Evolutionary conservation across 2,888 invertebrate species (phyloP).

Genomic region (Asteroscopus sphinx): DNA sequence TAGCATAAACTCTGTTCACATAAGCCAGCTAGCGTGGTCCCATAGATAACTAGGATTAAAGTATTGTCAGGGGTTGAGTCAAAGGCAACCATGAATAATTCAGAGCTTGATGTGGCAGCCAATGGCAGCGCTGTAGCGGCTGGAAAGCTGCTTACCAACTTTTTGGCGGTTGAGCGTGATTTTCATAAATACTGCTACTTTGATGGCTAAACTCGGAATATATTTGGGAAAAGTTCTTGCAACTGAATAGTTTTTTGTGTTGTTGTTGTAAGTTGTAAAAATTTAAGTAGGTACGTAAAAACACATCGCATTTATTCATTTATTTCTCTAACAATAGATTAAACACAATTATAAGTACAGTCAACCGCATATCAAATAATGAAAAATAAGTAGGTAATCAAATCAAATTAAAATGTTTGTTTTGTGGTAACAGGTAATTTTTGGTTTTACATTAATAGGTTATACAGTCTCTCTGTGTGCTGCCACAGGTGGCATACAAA

Average conservation of each 20-base stretch:
- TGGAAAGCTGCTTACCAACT: conserved; percentile 40
- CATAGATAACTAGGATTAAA: conserved; percentile 54
- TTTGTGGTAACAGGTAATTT: too few species aligned
- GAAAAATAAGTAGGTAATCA: too few species aligned
- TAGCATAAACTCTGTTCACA: conserved; percentile 18
- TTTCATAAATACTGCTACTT: conserved; percentile 11
- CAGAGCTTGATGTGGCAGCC: conserved; percentile 27
- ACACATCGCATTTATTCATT: too few species aligned
- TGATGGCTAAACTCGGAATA: background rate
- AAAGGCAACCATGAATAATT: conserved; percentile 50
- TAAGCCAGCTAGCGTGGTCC: conserved; percentile 27
- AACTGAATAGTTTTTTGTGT: background rate
- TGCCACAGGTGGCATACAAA: too few species aligned
- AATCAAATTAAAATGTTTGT: too few species aligned
- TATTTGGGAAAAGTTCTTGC: background rate
- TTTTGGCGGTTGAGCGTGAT: conserved; percentile 25
- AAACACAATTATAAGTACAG: too few species aligned
- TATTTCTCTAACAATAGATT: too few species aligned
- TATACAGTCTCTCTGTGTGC: too few species aligned
- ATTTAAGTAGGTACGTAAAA: too few species aligned
- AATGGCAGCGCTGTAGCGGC: conserved; percentile 9
- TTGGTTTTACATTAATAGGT: too few species aligned
- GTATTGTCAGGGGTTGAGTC: conserved; percentile 45
- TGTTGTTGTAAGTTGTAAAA: background rate
- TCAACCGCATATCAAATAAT: too few species aligned